phyloP scores from a whole-genome alignment of 2,888 invertebrate genomes.

The Ichneumon xanthorius region DNA sequence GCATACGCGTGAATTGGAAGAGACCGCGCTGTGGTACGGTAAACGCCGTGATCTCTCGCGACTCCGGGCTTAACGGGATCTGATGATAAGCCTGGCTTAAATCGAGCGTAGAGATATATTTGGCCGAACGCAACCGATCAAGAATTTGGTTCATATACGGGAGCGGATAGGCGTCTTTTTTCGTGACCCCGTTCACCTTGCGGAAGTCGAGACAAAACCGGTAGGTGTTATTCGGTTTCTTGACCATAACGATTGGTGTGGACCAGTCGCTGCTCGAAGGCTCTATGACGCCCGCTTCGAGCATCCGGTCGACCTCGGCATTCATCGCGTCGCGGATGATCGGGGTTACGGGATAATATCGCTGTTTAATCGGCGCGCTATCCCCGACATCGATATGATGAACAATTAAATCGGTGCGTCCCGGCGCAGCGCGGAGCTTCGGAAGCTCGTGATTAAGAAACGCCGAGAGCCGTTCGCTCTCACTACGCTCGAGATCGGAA shows the following conservation, averaged over 20 bases:
- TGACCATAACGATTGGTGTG: slow-evolving; percentile 57
- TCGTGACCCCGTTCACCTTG: slow-evolving; percentile 53
- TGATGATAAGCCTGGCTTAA: slow-evolving; percentile 62
- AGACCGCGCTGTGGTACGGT: slow-evolving; percentile 73
- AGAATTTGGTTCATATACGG: slow-evolving; percentile 61
- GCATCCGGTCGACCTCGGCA: neutral
- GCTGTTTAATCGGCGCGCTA: too few relatives aligned
- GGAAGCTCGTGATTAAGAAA: too few relatives aligned
- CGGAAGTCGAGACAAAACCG: slow-evolving; percentile 67
- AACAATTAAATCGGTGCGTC: neutral
- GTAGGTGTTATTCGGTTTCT: slow-evolving; percentile 56
- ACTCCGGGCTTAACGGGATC: slow-evolving; percentile 57
- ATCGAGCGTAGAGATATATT: slow-evolving; percentile 63
- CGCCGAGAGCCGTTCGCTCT: too few relatives aligned
- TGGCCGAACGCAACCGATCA: slow-evolving; percentile 50
- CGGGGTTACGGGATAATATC: too few relatives aligned
- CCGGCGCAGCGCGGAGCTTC: too few relatives aligned
- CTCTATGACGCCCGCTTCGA: neutral
- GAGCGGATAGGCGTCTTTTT: slow-evolving; percentile 65
- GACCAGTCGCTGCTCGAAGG: neutral
- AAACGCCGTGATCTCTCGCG: slow-evolving; percentile 74
- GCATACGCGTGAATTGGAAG: slow-evolving; percentile 74
- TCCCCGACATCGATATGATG: neutral
- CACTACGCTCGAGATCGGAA: too few relatives aligned
- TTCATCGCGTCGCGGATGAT: too few relatives aligned